Evolutionary conservation across 1,140 invertebrate genomes (phyloP), one percentile per base, ranked within the genome.

Genomic region (Triops cancriformis): DNA sequence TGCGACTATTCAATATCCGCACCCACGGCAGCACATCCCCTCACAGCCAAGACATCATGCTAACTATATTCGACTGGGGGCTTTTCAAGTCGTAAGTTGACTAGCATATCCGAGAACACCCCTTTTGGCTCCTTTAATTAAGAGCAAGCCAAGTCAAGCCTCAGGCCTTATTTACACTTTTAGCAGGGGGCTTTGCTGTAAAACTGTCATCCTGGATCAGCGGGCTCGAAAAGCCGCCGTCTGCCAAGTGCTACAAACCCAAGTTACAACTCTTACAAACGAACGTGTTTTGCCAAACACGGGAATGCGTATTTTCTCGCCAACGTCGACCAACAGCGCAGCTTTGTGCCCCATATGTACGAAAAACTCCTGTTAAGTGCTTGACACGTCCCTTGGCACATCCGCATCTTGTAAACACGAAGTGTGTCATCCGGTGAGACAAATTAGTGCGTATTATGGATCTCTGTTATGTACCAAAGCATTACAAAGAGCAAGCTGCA

Each of bases 1-100:
- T 64, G 51, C 51, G 51, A 64, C 51, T 64, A 64, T 64, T 64
- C 51, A 64, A 64, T 64, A 64, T 64, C 51, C 51, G 51, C 51
- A 23, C 51, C 18, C 51, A 64, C 51, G 18, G 51, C 51, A 64
- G 18, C 51, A 64, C 51, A 64, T 64, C 51, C 51, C 51, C 23
- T 64, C 51, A 64, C 51, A 64, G 23, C n/a, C 14, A 64, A 64
- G 51, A 9, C 51, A 64, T 12, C 51, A 64, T 64, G 51, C 51
- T 64, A 64, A 64, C 51, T 64, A 64, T 64, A 64, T 64, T 64
- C 3, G 51, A 23, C 51, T 64, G 14, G 5, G 51, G 5, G 51
- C 51, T 64, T 64, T 64, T 64, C 51, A 64, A 64, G 51, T 64
- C 4, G 1, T 18, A 64, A 23, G 3, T 64, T 64, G 51, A 64